Base-by-base conservation (phyloP, 1,140 invertebrate species). In the Drosophila cardini region DNA sequence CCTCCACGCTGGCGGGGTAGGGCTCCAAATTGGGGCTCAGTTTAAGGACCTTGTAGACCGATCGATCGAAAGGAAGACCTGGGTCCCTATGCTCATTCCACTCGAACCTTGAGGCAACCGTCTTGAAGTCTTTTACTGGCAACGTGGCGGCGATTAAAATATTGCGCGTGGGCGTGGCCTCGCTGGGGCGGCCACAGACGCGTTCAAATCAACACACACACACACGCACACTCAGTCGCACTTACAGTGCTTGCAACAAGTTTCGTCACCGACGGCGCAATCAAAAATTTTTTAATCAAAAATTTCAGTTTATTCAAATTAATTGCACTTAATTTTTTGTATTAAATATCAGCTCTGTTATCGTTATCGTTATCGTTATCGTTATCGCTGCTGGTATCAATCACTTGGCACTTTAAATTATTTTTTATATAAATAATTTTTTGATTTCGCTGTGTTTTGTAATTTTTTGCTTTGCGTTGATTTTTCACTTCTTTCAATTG, bases 1-100 rank as follows among this genome's bases (percentile, higher is more conserved):
- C 91, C 90, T 92, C 91, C 91, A 92, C 91, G 91, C 91, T 92
- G 90, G 91, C 91, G 91, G 91, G 91, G 91, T 92, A 92, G 91
- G 91, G 91, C 90, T 92, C 91, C 91, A 92, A 92, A 80, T 92
- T 92, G 83, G 91, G 91, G 91, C 91, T 92, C 91, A 92, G 91
- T 92, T 92, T 92, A 92, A 91, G 91, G 91, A 92, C 91, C 91
- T 91, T 91, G 82, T 91, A 91, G 72, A 91, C 90, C 90, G 90
- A 91, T 91, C 90, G 85, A 78, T 91, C 90, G 72, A 91, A 91
- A 91, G 90, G 90, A 91, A 91, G 90, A 77, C 90, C 90, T 89
- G 90, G 69, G 87, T 91, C 90, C 90, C 90, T 91, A 91, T 91
- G 87, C 90, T 91, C 90, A 91, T 91, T 91, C 90, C 90, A 91